Percentiles rank a stretch among this genome's conserved stretches.
These are phyloP conservation scores for Ariolimax columbianus DNA, from an alignment of 2,888 invertebrate species.

Conservation along the genomic window DNA sequence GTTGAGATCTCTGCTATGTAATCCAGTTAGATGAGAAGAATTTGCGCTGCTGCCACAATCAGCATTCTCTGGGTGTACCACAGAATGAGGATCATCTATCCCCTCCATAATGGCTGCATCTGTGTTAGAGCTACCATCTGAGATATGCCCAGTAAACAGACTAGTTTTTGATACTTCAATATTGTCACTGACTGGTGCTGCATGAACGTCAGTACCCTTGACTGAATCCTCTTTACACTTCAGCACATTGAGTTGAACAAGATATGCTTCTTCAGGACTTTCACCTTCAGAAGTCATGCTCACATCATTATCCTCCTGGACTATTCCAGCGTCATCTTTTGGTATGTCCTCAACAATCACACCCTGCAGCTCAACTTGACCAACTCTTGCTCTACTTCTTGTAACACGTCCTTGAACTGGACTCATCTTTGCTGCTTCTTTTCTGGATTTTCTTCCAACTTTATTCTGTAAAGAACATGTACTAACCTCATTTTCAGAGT, in stretches of 20 bases:
- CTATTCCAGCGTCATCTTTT: not conserved
- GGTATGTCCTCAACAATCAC: not conserved
- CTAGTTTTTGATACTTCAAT: not conserved
- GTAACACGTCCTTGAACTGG: not conserved
- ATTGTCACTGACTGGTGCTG: not conserved
- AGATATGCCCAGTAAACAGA: not conserved
- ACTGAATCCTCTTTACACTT: not conserved
- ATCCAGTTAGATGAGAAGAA: not conserved
- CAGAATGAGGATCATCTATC: not conserved
- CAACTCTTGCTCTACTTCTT: constrained; percentile 24
- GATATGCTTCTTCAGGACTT: not conserved
- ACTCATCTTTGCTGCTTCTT: not conserved
- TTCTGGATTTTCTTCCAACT: not conserved
- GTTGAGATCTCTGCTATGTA: not conserved
- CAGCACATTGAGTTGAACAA: not conserved
- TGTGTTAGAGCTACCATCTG: not conserved
- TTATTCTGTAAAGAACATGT: not conserved
- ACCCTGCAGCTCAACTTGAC: not conserved
- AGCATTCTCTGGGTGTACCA: not conserved
- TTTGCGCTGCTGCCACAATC: not conserved
- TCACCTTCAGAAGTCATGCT: not conserved
- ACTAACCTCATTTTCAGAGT: not conserved
- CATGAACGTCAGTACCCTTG: not conserved
- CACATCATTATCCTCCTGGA: not conserved
- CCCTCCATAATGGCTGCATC: constrained; percentile 16